phyloP scores from a whole-genome alignment of 2,113 vertebrate genomes.

The Trichomycterus rosablanca region DNA sequence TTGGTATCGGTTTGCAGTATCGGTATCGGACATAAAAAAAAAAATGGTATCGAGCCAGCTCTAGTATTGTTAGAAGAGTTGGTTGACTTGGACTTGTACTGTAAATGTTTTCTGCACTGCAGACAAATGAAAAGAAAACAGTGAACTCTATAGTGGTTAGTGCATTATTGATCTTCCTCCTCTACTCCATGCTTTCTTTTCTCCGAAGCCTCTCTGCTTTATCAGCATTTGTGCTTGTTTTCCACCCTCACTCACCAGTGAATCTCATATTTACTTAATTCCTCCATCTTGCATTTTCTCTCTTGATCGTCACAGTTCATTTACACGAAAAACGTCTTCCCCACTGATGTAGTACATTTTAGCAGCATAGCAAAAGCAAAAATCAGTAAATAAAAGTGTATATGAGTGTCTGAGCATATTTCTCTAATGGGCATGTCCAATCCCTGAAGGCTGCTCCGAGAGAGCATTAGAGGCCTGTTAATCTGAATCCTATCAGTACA shows the following conservation, averaged over 20 bases:
- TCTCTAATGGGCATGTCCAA: conserved; percentile 7
- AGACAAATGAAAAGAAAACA: not conserved
- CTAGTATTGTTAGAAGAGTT: too few relatives aligned
- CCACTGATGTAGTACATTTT: not conserved
- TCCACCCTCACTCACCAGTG: not conserved
- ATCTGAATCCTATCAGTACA: conserved; percentile 12
- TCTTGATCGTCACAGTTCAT: conserved; percentile 10
- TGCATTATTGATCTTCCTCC: conserved; percentile 36
- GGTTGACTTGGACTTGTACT: not conserved
- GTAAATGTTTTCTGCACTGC: not conserved
- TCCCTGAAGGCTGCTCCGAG: conserved; percentile 7
- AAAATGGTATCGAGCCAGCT: too few relatives aligned
- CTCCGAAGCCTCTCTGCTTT: conserved; percentile 6
- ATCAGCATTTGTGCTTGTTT: not conserved
- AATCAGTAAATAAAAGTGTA: conserved; percentile 21
- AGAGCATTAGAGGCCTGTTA: conserved; percentile 25
- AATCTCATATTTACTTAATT: not conserved
- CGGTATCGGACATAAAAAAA: too few relatives aligned
- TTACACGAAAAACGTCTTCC: not conserved
- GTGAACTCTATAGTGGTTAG: conserved; percentile 14
- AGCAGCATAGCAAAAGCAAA: not conserved
- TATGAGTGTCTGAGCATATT: conserved; percentile 10
- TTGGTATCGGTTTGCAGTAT: too few relatives aligned
- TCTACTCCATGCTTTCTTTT: not conserved
- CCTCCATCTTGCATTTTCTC: not conserved